Conservation (phyloP, 2,888 invertebrate species). For the Dasysyrphus tricinctus region DNA sequence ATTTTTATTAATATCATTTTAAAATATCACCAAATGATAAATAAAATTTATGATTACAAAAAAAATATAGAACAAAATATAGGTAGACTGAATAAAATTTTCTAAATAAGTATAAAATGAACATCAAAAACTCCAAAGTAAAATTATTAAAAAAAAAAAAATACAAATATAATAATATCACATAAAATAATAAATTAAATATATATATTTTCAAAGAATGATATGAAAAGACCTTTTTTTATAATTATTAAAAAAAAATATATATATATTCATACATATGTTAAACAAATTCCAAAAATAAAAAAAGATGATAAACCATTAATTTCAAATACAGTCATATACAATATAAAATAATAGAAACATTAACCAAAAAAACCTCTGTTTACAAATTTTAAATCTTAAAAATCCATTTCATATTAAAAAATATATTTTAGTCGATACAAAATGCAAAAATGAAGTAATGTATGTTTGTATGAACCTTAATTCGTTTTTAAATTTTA, state of each 20-base stretch:
- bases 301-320: not conserved
- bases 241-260: not conserved
- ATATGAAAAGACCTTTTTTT: constrained; percentile 6
- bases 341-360: not conserved
- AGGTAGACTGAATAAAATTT: constrained; percentile 7
- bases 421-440: not conserved
- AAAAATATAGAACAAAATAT: constrained; percentile 5
- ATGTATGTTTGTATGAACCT: not conserved
- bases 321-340: not conserved
- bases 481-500: not conserved
- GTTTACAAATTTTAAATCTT: not conserved
- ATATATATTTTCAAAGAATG: not conserved
- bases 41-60: not conserved
- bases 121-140: constrained; percentile 18
- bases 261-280: no score
- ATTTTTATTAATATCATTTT: constrained; percentile 45
- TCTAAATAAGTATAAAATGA: constrained; percentile 46
- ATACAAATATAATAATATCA: constrained; percentile 62
- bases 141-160: constrained; percentile 39
- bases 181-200: constrained; percentile 54
- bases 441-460: not conserved
- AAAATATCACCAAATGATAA: constrained; percentile 67
- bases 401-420: not conserved
- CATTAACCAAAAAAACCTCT: not conserved
- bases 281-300: not conserved